phyloP scores from a whole-genome alignment of 2,888 invertebrate species.

The Quadroppia sp. region DNA sequence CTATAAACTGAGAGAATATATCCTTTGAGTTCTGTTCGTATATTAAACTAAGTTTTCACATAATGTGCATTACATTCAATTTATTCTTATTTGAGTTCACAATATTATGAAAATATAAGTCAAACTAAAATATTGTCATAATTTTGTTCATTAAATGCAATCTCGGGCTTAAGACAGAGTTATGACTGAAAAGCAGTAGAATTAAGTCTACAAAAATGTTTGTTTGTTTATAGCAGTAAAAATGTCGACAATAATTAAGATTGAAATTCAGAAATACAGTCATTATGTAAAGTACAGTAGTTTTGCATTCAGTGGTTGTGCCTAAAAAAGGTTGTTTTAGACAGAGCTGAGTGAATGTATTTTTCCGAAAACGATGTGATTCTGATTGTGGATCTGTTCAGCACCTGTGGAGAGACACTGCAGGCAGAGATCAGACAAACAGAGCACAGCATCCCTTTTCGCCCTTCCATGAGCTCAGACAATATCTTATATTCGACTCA shows the following conservation, averaged over 20 bases:
- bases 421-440: slow-evolving; percentile 9
- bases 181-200: background rate
- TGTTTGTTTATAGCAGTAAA: background rate
- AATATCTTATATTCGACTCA: background rate
- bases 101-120: slow-evolving; percentile 12
- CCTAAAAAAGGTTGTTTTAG: background rate
- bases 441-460: slow-evolving; percentile 7
- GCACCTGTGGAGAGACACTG: slow-evolving; percentile 7
- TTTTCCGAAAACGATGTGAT: background rate
- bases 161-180: background rate
- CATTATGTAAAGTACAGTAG: background rate
- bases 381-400: background rate
- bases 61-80: slow-evolving; percentile 1
- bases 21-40: background rate
- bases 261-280: background rate
- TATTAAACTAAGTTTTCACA: slow-evolving; percentile 19
- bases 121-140: background rate
- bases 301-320: background rate
- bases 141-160: background rate
- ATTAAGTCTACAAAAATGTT: background rate
- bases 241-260: background rate
- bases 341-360: background rate
- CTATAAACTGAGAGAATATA: background rate
- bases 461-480: background rate
- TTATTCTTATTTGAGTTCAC: background rate